Percentiles rank a stretch among this genome's conserved stretches.
Evolutionary conservation across 2,797 vertebrate species (phyloP).

Genomic region (Sandelia bainsii): DNA sequence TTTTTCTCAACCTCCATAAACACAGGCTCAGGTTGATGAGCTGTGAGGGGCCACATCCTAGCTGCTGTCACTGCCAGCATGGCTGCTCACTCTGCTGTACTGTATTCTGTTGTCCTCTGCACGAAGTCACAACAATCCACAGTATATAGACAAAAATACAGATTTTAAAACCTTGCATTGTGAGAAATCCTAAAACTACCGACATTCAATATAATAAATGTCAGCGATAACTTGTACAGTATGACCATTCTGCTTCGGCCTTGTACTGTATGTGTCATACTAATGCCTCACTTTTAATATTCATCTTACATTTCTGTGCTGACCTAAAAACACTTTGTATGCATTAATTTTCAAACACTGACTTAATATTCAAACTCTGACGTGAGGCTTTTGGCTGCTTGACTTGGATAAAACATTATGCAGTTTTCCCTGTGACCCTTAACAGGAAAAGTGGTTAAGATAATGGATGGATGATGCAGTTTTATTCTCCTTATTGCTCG

Average conservation of each 20-base stretch:
- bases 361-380: slow-evolving; percentile 17
- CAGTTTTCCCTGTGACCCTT: too few species aligned
- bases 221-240: neutral
- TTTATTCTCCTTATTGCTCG: slow-evolving; percentile 22
- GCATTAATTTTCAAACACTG: slow-evolving; percentile 2
- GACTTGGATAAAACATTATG: slow-evolving; percentile 16
- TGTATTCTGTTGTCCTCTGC: neutral
- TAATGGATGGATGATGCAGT: too few species aligned
- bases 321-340: slow-evolving; percentile 17
- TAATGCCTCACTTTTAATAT: neutral
- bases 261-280: neutral
- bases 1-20: slow-evolving; percentile 68
- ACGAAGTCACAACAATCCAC: neutral
- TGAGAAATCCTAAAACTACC: neutral
- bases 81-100: neutral
- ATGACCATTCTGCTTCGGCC: neutral
- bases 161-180: neutral
- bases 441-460: too few species aligned
- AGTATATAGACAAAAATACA: neutral
- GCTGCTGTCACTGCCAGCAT: slow-evolving; percentile 35
- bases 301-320: slow-evolving; percentile 5
- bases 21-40: slow-evolving; percentile 72
- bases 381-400: slow-evolving; percentile 17
- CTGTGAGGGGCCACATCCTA: slow-evolving; percentile 63
- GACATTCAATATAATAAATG: neutral